Evolutionary conservation across 2,888 invertebrate species (phyloP), one percentile per base, ranked within the genome.

Genomic region (Nymphalis c-album): DNA sequence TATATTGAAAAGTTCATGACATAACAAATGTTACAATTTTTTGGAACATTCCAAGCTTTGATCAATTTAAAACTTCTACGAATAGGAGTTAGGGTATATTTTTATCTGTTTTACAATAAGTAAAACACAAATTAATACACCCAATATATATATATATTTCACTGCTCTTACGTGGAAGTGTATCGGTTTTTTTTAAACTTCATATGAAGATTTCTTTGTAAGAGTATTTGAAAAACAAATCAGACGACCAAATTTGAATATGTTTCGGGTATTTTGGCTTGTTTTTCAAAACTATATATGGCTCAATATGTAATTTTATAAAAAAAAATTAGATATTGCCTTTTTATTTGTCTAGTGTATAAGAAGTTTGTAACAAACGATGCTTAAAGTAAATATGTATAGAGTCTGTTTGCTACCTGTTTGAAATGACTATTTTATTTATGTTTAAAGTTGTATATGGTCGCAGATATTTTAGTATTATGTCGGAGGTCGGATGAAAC

Each of bases 271-370:
- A 47, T 18, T 69, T 67, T 63, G 50, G 46, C 63, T 67, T 61
- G 63, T 63, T 57, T 63, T 67, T 63, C 57, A 60, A 63, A 48
- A 46, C 7, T 7, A 66, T 47, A 64, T 46, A 45, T 64, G 67
- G 70, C 67, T 70, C 69, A 69, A 69, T 31, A 60, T 61, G 63
- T 70, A 67, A 58, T 59, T 47, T 66, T 66, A 60, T 63, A 63
- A 63, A 65, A 31, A n/a, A 18, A 3, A 20, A 60, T 31, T 64
- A 60, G n/a, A 58, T 45, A 60, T 57, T 64, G 26, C 50, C 59
- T 51, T 31, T 51, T 16, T 64, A n/a, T n/a, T 53, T 40, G 60
- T 64, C 60, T 51, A 46, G 59, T 60, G 60, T 64, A 64, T 64
- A 60, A 60, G 51, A 26, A 60, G 53, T 60, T 60, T 60, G 45